A percentile compares a stretch with the other conserved stretches of the same genome.
These are phyloP conservation scores for Psettodes erumei DNA, from an alignment of 2,113 vertebrate genomes.

Conservation along the genomic window DNA sequence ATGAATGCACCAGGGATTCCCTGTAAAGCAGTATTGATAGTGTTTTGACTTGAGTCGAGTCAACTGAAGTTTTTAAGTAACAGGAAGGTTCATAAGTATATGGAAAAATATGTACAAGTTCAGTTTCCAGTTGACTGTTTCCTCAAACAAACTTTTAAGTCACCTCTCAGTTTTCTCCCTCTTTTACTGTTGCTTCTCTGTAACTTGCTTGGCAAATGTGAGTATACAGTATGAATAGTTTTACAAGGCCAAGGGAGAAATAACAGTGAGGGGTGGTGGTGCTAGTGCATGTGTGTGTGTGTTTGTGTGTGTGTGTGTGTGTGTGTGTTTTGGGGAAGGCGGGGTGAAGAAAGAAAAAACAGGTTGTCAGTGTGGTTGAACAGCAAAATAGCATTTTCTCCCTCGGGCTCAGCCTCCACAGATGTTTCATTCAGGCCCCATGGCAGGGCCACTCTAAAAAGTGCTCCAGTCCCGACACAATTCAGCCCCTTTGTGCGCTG, in stretches of 20 bases:
- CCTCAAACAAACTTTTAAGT: conserved; percentile 54
- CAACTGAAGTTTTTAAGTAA: too few species aligned
- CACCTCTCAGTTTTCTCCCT: conserved; percentile 8
- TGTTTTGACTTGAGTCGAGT: too few species aligned
- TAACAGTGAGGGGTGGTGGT: conserved; percentile 53
- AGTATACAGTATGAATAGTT: conserved; percentile 75
- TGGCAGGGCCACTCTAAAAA: conserved; percentile 83
- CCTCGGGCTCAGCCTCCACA: conserved; percentile 82
- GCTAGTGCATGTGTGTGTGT: conserved; percentile 27
- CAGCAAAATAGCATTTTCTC: conserved; percentile 81
- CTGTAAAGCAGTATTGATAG: background rate
- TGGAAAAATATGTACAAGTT: conserved; percentile 41
- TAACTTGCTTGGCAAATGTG: conserved; percentile 65
- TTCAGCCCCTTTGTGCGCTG: conserved; percentile 83
- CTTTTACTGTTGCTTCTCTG: conserved; percentile 55
- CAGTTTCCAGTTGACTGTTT: conserved; percentile 13
- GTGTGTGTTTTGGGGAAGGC: background rate
- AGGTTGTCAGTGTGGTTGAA: conserved; percentile 82
- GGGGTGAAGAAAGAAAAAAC: conserved; percentile 71
- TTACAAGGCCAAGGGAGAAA: conserved; percentile 72
- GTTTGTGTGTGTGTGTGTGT: conserved; percentile 19
- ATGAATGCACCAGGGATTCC: background rate
- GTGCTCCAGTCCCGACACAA: conserved; percentile 83
- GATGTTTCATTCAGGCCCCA: conserved; percentile 85
- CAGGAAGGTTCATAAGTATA: conserved; percentile 25